These are phyloP conservation scores for Lithophane ornitopus DNA, from an alignment of 2,888 invertebrate genomes.

Conservation along the genomic window DNA sequence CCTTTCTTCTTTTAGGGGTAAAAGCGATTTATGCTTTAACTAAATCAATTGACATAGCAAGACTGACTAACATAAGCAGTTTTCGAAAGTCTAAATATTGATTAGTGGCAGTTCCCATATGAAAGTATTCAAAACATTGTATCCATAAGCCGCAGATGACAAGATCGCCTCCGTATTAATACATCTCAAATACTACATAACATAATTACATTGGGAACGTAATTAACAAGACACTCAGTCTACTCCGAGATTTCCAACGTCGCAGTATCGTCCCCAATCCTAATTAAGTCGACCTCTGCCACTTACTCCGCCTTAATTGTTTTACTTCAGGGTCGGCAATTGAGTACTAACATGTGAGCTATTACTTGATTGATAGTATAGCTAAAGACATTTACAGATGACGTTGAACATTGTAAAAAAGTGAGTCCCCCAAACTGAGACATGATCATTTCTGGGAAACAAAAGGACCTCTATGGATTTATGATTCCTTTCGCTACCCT, in stretches of 20 bases:
- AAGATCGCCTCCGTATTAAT: constrained; percentile 2
- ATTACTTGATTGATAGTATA: constrained; percentile 18
- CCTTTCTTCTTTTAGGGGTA: too few species aligned
- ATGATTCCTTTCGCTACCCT: not conserved
- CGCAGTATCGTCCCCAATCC: constrained; percentile 54
- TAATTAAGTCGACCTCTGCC: constrained; percentile 66
- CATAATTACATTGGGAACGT: constrained; percentile 35
- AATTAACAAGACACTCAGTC: constrained; percentile 48
- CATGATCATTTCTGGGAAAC: constrained; percentile 13
- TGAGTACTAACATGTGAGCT: constrained; percentile 7
- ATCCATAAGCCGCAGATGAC: not conserved
- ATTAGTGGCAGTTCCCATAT: not conserved
- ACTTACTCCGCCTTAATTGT: constrained; percentile 55
- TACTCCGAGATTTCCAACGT: constrained; percentile 41
- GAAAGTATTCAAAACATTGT: not conserved
- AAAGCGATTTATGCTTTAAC: too few species aligned
- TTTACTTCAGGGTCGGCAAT: constrained; percentile 45
- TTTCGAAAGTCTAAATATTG: not conserved
- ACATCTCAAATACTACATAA: constrained; percentile 1
- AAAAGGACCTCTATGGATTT: not conserved
- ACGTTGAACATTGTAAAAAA: not conserved
- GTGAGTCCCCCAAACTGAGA: not conserved
- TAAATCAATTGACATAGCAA: not conserved
- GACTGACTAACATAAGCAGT: not conserved
- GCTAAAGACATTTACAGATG: not conserved